These are phyloP conservation scores for Drosophila pectinifera DNA, from an alignment of 1,140 invertebrate species.

Conservation along the genomic window DNA sequence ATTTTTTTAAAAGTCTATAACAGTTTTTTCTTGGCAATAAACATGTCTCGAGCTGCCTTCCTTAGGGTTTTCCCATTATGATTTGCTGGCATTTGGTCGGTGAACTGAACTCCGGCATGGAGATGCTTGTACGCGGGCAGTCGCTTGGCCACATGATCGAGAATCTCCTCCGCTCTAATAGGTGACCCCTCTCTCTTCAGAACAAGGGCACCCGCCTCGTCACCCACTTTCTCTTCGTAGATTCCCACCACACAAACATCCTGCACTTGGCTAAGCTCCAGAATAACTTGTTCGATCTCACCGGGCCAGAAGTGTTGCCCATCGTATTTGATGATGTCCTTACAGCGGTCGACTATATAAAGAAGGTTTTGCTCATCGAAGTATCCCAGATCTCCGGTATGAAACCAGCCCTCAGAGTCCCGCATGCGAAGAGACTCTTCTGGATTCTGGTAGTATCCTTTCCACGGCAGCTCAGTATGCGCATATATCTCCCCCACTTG, in stretches of 20 bases:
- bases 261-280: constrained; percentile 53
- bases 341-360: constrained; percentile 90
- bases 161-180: constrained; percentile 52
- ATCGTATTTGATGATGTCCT: constrained; percentile 91
- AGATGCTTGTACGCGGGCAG: constrained; percentile 85
- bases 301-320: constrained; percentile 79
- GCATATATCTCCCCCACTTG: constrained; percentile 84
- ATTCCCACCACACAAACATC: constrained; percentile 75
- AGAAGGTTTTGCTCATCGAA: constrained; percentile 88
- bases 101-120: constrained; percentile 87
- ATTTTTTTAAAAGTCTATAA: background rate
- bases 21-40: constrained; percentile 19
- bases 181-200: constrained; percentile 34
- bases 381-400: constrained; percentile 91
- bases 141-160: constrained; percentile 64
- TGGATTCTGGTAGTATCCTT: constrained; percentile 85
- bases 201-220: constrained; percentile 67
- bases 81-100: constrained; percentile 88
- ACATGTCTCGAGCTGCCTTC: constrained; percentile 84
- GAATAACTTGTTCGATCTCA: constrained; percentile 67
- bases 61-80: constrained; percentile 88
- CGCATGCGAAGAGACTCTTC: constrained; percentile 87
- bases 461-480: constrained; percentile 73
- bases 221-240: constrained; percentile 60
- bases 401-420: constrained; percentile 89